Evolutionary conservation across 2,888 invertebrate genomes (phyloP).

Genomic region (Lasiommata megera): DNA sequence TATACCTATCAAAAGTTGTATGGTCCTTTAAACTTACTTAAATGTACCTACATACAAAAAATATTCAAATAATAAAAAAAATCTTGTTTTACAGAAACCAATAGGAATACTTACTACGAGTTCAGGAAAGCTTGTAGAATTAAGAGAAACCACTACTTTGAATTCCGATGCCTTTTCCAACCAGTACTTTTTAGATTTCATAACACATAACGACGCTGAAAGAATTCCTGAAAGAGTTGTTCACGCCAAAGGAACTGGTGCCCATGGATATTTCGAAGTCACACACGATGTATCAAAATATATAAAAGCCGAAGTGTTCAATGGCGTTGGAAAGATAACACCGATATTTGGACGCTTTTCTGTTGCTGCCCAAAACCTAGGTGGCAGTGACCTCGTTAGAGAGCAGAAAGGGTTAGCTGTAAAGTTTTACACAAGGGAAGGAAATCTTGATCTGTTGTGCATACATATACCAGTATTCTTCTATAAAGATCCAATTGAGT

Average conservation of each 20-base stretch:
- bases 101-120: conserved; percentile 85
- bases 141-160: conserved; percentile 85
- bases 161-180: conserved; percentile 81
- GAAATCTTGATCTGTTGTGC: conserved; percentile 93
- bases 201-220: conserved; percentile 89
- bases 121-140: conserved; percentile 88
- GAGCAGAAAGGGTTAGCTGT: conserved; percentile 93
- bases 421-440: conserved; percentile 94
- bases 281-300: conserved; percentile 90
- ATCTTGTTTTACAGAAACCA: conserved; percentile 59
- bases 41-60: neutral
- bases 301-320: conserved; percentile 87
- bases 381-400: conserved; percentile 90
- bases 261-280: conserved; percentile 90
- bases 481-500: conserved; percentile 90
- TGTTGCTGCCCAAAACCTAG: conserved; percentile 88
- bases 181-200: conserved; percentile 37
- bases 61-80: no score
- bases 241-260: conserved; percentile 95
- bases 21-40: no score
- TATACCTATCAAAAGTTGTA: no score
- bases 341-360: conserved; percentile 88
- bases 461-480: conserved; percentile 93
- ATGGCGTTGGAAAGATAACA: conserved; percentile 87
- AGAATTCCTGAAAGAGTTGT: conserved; percentile 95